Base-by-base conservation (phyloP, 1,140 invertebrate species). In the Eufriesea mexicana region DNA sequence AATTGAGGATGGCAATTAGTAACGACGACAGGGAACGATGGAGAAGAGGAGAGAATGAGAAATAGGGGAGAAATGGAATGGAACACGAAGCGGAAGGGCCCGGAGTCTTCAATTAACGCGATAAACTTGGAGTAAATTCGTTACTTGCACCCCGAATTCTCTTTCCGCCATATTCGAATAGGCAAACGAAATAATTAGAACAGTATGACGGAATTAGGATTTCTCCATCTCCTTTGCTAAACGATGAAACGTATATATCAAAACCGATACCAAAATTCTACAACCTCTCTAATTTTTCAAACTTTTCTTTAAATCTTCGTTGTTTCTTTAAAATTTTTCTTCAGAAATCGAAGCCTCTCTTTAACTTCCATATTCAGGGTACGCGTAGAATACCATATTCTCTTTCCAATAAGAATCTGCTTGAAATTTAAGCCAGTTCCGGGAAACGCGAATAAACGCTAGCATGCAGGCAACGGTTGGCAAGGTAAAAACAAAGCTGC, bases 1-100 rank as follows among this genome's bases (percentile, higher is more conserved):
- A 90, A 90, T 91, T 90, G 83, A 70, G 85, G 88, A 66, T 86
- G 74, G 86, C 85, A 86, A 90, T 90, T 89, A 88, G 67, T 75
- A 76, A 76, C 45, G 81, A 51, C 49, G 67, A 45, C 12, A 35
- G 54, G 45, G 35, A 73, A 28, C 47, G 25, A 20, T 0, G 28
- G 35, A 28, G 28, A 25, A 47, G 28, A 45, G 20, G 57, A 28
- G 35, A 35, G 25, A 20, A 47, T 18, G 42, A 79, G 18, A 35
- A 42, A 12, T 23, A 35, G 45, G 54, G 62, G 47, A 4, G 74
- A 14, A 68, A 42, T n/a, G 25, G 25, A 78, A 75, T 51, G 73
- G 20, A 28, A 59, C 7, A 45, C 5, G 49, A 64, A 71, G 79
- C 71, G 57, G 74, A 84, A 87, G 85, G 86, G 54, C 83, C 61